Evolutionary conservation across 2,113 vertebrate species (phyloP), one percentile per base, ranked within the genome.

Genomic region (Ceyx cyanopectus): DNA sequence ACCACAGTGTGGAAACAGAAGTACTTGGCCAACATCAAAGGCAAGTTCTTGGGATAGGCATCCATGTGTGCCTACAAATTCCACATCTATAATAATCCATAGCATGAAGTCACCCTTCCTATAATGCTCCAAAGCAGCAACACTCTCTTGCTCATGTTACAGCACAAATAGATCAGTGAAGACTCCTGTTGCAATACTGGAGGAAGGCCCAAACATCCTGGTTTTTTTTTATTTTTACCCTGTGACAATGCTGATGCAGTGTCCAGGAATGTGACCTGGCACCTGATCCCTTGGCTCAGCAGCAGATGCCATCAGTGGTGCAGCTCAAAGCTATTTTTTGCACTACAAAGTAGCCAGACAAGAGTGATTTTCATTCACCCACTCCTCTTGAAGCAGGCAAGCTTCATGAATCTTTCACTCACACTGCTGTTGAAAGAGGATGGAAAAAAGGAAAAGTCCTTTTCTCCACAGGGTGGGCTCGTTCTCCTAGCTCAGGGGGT

Each of bases 21-120:
- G 17, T 58, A 41, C 18, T 53, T 90, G 62, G 58, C n/a, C 30
- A 45, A 4, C 34, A 30, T 65, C 21, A 62, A 48, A 32, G 72
- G 50, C 22, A 76, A 34, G 27, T 41, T 74, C 50, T 77, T 67
- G 2, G 3, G 34, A 24, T 21, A 30, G 27, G 16, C 6, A 10
- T 17, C 14, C 9, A 20, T 70, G 17, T 4, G 12, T 13, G 3
- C 30, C 50, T 61, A 80, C 66, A 15, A 62, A 27, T 76, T 81
- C 21, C 17, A 26, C 67, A 30, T 29, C 17, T 27, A 29, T 14
- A 37, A 65, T 91, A 91, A 72, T 84, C 85, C 3, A 4, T 60
- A 70, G 79, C 66, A 79, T 96, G 94, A 97, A 70, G 82, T 95
- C 93, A 95, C 43, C 63, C 57, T 82, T 88, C 89, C 91, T 89